Conservation (phyloP, 2,888 invertebrate genomes). For the Apodemia zela region DNA sequence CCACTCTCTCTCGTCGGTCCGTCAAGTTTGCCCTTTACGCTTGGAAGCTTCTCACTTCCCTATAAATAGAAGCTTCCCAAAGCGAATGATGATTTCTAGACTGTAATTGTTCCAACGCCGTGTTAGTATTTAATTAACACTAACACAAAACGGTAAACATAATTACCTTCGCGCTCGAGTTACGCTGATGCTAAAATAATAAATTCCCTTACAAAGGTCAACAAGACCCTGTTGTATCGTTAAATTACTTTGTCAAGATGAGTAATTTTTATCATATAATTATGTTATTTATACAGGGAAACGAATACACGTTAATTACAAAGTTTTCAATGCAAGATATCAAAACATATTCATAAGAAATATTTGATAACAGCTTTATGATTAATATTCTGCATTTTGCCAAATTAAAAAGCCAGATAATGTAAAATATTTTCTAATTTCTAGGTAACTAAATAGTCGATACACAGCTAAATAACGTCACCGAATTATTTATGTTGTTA, state of each 20-base stretch:
- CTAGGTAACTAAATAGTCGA: too few relatives aligned
- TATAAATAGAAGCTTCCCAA: conserved; percentile 36
- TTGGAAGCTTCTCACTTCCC: conserved; percentile 51
- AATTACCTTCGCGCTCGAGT: conserved; percentile 14
- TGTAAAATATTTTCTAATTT: too few relatives aligned
- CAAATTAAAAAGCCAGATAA: too few relatives aligned
- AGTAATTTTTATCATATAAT: not conserved
- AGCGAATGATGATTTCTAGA: conserved; percentile 14
- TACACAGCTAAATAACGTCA: too few relatives aligned
- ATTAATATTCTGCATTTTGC: too few relatives aligned
- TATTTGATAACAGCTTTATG: too few relatives aligned
- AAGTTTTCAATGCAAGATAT: too few relatives aligned
- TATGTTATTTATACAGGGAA: not conserved
- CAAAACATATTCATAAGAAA: too few relatives aligned
- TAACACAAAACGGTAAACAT: conserved; percentile 11
- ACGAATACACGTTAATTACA: too few relatives aligned
- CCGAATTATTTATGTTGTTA: too few relatives aligned
- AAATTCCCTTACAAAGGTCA: conserved; percentile 10
- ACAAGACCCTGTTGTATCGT: not conserved
- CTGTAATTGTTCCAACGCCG: conserved; percentile 9
- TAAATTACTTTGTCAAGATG: conserved; percentile 8
- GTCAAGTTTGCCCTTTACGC: conserved; percentile 73
- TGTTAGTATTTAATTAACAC: conserved; percentile 14
- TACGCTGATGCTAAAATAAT: conserved; percentile 9
- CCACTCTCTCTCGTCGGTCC: conserved; percentile 64